Evolutionary conservation across 2,797 vertebrate genomes (phyloP), one percentile per base, ranked within the genome.

Genomic region (Hipposideros larvatus): DNA sequence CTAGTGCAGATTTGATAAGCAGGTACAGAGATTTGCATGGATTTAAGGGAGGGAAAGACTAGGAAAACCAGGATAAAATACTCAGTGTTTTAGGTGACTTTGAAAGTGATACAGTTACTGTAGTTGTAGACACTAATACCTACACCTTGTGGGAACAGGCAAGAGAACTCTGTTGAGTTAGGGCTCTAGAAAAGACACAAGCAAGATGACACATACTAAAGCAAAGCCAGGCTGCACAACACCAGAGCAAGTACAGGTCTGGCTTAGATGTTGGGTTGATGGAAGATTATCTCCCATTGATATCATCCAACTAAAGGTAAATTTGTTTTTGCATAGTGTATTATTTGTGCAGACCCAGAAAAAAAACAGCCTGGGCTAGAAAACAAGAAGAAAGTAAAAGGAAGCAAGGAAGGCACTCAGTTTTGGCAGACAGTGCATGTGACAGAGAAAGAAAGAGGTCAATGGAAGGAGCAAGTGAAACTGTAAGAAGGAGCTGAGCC

Each of bases 341-440:
- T 57, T 21, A 51, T 71, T 22, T 15, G 11, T 16, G 48, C n/a
- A 77, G 53, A 53, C 22, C 26, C 2, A 24, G 24, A 4, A 19
- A 78, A 1, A 51, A 70, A 80, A n/a, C 13, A 43, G n/a, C 31
- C 34, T 51, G 31, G 21, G 9, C 65, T 57, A 63, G 91, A 80
- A 94, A 94, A 21, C 41, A 90, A 92, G 46, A 4, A 87, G 22
- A 71, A 92, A 83, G 55, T 70, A 59, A 94, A 79, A 87, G 11
- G 31, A 59, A 90, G 53, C 4, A 90, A 77, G 31, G 22, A 65
- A 71, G 61, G 37, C 31, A 77, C 16, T 95, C 21, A 43, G 83
- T 46, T 89, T 74, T 85, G 88, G 73, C 43, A 66, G 19, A 65
- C 2, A 74, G 31, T 41, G n/a, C 37, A 48, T 4, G 9, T 73